Conservation (phyloP, 2,888 invertebrate species). For the Polydrusus pterygomalis region DNA sequence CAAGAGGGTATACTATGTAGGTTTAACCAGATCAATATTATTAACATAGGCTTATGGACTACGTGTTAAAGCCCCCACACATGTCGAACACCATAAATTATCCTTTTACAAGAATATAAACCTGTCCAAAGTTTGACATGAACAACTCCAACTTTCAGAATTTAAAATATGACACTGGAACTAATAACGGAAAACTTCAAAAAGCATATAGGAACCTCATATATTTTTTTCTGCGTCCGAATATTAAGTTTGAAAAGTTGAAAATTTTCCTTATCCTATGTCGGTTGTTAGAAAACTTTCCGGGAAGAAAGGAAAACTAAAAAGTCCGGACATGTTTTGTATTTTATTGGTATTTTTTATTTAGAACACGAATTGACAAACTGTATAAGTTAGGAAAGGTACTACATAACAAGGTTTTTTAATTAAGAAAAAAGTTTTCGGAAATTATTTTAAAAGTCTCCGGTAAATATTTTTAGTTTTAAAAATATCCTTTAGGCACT, state of each 20-base stretch:
- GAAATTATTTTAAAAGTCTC: no score
- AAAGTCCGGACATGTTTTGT: slow-evolving; percentile 1
- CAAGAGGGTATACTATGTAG: no score
- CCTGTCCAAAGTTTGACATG: slow-evolving; percentile 44
- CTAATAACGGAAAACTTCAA: slow-evolving; percentile 52
- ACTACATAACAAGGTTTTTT: neutral
- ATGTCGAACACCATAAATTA: slow-evolving; percentile 26
- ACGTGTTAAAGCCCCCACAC: neutral
- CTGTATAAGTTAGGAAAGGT: neutral
- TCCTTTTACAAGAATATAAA: slow-evolving; percentile 38
- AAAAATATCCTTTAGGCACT: no score
- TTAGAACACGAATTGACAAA: slow-evolving; percentile 3
- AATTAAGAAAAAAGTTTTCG: no score
- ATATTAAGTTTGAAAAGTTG: slow-evolving; percentile 54
- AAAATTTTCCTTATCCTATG: slow-evolving; percentile 45
- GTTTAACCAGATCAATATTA: no score
- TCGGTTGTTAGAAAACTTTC: slow-evolving; percentile 45
- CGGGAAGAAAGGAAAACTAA: neutral
- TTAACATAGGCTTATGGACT: no score
- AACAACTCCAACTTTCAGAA: slow-evolving; percentile 47
- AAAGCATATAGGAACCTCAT: slow-evolving; percentile 46
- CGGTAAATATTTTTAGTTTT: no score
- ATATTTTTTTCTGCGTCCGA: slow-evolving; percentile 48
- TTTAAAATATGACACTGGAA: slow-evolving; percentile 54
- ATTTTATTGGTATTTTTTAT: slow-evolving; percentile 17